Evolutionary conservation across 2,113 vertebrate genomes (phyloP).

Genomic region (Emydura subglobosa): DNA sequence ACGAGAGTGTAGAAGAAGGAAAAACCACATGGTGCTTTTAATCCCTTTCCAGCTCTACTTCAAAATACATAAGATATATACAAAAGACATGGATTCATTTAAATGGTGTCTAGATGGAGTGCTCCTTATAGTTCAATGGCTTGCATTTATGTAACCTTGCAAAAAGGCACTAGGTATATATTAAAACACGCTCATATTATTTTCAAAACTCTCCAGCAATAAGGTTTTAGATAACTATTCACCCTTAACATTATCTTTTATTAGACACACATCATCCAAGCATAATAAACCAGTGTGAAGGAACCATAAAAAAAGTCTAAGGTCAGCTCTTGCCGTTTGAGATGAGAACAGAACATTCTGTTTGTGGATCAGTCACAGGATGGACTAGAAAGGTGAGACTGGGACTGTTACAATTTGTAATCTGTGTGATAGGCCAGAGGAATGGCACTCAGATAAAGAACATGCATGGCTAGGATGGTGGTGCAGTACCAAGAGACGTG

Average conservation of each 20-base stretch:
- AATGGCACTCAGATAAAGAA: neutral
- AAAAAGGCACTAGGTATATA: neutral
- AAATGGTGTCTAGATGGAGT: neutral
- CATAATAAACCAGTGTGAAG: constrained; percentile 14
- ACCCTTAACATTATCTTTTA: constrained; percentile 27
- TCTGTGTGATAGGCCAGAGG: rapidly evolving
- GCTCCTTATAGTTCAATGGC: neutral
- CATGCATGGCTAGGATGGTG: neutral
- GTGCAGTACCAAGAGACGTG: neutral
- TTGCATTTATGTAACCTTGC: neutral
- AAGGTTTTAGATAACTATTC: constrained; percentile 12
- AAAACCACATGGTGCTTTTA: neutral
- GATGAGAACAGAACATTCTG: neutral
- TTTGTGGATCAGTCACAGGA: neutral
- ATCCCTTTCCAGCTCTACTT: constrained; percentile 3
- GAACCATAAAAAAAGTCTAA: neutral
- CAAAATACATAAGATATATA: neutral
- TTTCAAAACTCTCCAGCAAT: neutral
- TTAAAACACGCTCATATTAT: neutral
- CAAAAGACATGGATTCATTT: neutral
- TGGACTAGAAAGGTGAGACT: neutral
- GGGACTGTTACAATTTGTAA: neutral
- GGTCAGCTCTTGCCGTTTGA: rapidly evolving
- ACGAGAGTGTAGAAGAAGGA: neutral
- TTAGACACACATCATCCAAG: constrained; percentile 28